Conservation (phyloP, 2,797 vertebrate species). For the Mus caroli region DNA sequence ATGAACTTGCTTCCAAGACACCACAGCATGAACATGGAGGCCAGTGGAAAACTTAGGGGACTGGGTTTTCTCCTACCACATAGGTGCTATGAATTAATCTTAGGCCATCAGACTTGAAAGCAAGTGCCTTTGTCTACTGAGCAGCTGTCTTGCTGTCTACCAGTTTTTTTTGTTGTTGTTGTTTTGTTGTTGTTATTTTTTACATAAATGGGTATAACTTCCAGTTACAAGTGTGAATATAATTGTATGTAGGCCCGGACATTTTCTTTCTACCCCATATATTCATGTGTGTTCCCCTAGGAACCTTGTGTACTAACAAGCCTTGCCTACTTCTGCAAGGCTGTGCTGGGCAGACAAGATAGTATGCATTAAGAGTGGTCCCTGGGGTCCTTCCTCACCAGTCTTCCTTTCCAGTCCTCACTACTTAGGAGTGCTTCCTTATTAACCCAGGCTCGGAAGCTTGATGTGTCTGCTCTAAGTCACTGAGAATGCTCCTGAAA, state of each 20-base stretch:
- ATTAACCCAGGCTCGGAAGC: slow-evolving; percentile 68
- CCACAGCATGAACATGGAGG: not conserved
- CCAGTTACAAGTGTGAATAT: not conserved
- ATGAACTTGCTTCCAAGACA: not conserved
- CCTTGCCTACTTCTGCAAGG: not conserved
- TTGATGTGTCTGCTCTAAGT: slow-evolving; percentile 61
- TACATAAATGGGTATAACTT: not conserved
- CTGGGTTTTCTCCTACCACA: not conserved
- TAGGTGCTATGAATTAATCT: not conserved
- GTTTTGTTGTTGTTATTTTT: not conserved
- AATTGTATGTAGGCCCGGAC: not conserved
- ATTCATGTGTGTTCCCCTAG: not conserved
- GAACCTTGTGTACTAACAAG: not conserved
- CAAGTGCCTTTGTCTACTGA: not conserved
- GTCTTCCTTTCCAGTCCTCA: slow-evolving; percentile 9
- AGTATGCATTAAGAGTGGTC: not conserved
- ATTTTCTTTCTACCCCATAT: not conserved
- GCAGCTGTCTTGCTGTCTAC: not conserved
- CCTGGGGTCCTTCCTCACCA: rapidly evolving
- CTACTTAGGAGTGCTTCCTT: slow-evolving; percentile 48
- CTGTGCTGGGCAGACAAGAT: not conserved
- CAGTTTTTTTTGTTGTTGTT: no score
- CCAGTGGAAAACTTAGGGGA: not conserved
- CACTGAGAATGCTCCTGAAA: slow-evolving; percentile 70
- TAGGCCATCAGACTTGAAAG: not conserved